A percentile compares a stretch with the other conserved stretches of the same genome.
Evolutionary conservation across 2,113 vertebrate species (phyloP).

Genomic region (Pseudois nayaur): DNA sequence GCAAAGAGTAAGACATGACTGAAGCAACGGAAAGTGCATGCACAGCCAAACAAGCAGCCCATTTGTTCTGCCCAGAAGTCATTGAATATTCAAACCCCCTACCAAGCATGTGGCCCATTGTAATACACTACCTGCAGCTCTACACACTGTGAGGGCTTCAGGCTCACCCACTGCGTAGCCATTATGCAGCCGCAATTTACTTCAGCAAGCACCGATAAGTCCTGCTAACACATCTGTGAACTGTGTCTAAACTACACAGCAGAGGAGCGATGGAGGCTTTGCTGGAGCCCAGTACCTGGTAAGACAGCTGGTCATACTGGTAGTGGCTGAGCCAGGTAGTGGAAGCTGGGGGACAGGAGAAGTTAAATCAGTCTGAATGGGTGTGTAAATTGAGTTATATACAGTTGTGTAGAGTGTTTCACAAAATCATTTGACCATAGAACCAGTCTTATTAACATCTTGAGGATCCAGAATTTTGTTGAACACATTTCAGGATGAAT

Average conservation of each 20-base stretch:
- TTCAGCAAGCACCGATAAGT: background rate
- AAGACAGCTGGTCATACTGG: background rate
- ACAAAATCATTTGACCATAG: background rate
- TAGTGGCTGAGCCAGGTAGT: background rate
- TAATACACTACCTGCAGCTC: background rate
- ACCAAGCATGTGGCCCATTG: background rate
- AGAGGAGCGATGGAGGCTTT: background rate
- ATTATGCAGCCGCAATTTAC: background rate
- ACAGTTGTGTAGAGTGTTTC: background rate
- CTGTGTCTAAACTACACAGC: background rate
- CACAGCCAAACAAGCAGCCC: background rate
- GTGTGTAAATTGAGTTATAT: background rate
- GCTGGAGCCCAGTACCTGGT: background rate
- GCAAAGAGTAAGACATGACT: background rate
- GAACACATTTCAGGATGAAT: background rate
- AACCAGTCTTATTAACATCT: background rate
- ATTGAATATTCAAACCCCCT: fast-evolving
- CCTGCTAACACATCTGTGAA: background rate
- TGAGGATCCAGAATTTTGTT: background rate
- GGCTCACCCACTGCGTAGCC: background rate
- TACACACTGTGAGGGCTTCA: background rate
- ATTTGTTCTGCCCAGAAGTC: background rate
- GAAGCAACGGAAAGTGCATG: background rate
- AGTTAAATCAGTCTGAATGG: background rate
- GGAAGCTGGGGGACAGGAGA: no score